Evolutionary conservation across 2,797 vertebrate genomes (phyloP).

Genomic region (Pantherophis alleghaniensis): DNA sequence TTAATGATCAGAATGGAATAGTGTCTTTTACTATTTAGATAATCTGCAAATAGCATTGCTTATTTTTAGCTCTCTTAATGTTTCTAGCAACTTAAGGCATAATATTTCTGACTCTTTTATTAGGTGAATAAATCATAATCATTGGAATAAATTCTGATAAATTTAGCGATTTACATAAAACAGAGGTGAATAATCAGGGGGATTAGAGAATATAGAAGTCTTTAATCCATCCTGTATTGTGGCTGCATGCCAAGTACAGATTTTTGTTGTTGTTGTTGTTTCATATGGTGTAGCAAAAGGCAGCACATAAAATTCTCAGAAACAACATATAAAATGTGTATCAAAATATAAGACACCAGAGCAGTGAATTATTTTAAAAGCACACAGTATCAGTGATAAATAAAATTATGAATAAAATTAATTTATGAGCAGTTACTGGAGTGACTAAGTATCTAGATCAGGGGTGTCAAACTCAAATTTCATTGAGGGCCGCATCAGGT

Average conservation of each 20-base stretch:
- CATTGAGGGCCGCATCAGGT: too few species aligned
- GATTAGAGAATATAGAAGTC: constrained; percentile 67
- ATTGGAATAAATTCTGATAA: constrained; percentile 70
- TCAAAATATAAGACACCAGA: background rate
- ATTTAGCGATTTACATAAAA: constrained; percentile 66
- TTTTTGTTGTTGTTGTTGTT: background rate
- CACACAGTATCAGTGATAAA: background rate
- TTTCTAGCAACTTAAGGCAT: constrained; percentile 61
- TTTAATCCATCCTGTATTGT: constrained; percentile 68
- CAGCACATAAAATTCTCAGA: background rate
- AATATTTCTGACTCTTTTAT: constrained; percentile 64
- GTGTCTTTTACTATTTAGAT: constrained; percentile 50
- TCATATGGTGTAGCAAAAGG: background rate
- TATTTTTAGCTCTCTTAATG: constrained; percentile 72
- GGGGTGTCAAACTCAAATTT: too few species aligned
- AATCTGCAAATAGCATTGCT: constrained; percentile 67
- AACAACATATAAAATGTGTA: background rate
- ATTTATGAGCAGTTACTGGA: background rate
- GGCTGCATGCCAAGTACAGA: constrained; percentile 65
- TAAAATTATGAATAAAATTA: background rate
- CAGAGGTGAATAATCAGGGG: constrained; percentile 62
- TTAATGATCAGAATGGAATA: background rate
- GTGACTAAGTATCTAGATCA: background rate
- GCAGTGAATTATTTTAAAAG: background rate
- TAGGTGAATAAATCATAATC: constrained; percentile 68